A percentile compares a stretch with the other conserved stretches of the same genome.
These are phyloP conservation scores for Teleiodes luculella DNA, from an alignment of 2,888 invertebrate species.

Conservation along the genomic window DNA sequence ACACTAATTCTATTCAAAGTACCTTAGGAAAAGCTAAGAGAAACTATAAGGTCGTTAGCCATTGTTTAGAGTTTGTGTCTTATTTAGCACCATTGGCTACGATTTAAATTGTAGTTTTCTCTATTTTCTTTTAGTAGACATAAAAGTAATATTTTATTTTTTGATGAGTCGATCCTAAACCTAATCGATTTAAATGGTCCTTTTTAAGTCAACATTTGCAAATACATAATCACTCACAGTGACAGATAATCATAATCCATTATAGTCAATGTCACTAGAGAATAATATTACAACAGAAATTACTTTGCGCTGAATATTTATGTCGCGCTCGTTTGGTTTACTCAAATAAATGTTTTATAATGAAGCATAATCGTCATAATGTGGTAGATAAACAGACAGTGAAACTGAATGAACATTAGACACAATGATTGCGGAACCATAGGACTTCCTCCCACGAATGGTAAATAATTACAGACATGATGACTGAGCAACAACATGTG, in stretches of 20 bases:
- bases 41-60: slow-evolving; percentile 4
- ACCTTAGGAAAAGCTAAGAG: slow-evolving; percentile 1
- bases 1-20: slow-evolving; percentile 7
- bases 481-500: slow-evolving; percentile 59
- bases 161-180: too few species aligned
- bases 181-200: too few species aligned
- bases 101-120: too few species aligned
- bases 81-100: background rate
- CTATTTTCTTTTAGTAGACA: too few species aligned
- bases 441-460: slow-evolving; percentile 60
- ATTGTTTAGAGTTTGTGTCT: background rate
- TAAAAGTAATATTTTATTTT: too few species aligned
- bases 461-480: slow-evolving; percentile 38
- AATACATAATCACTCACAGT: too few species aligned
- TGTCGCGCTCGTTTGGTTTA: slow-evolving; percentile 21
- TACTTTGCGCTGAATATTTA: slow-evolving; percentile 16
- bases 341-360: slow-evolving; percentile 62
- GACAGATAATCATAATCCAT: background rate
- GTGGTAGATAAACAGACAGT: slow-evolving; percentile 55
- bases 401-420: slow-evolving; percentile 56
- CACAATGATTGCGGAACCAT: slow-evolving; percentile 63
- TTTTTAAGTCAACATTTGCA: too few species aligned
- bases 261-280: slow-evolving; percentile 8
- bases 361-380: slow-evolving; percentile 66
- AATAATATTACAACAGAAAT: slow-evolving; percentile 15